Percentiles rank a stretch among this genome's conserved stretches.
phyloP scores from a whole-genome alignment of 2,797 vertebrate genomes.

The Natrix natrix region DNA sequence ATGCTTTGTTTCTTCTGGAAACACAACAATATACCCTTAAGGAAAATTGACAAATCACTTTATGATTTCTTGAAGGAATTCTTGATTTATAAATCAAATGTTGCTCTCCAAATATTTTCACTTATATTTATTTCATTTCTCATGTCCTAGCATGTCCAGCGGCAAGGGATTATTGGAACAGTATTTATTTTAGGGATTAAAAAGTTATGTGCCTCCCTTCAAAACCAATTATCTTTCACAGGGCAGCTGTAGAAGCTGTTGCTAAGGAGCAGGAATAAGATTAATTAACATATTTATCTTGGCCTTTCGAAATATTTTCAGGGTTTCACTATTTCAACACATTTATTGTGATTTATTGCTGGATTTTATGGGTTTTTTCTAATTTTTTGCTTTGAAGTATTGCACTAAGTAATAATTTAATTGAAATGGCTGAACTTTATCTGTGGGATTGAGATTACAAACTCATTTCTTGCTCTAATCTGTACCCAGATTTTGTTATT shows the following conservation, averaged over 20 bases:
- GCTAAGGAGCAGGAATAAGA: neutral
- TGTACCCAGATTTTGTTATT: neutral
- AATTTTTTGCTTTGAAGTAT: neutral
- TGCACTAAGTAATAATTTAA: neutral
- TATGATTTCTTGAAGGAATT: neutral
- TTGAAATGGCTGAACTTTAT: neutral
- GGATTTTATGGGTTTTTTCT: neutral
- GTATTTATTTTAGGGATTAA: neutral
- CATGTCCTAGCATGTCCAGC: neutral
- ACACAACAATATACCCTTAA: neutral
- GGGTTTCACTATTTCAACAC: neutral
- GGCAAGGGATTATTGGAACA: neutral
- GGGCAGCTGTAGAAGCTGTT: neutral
- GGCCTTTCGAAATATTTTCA: neutral
- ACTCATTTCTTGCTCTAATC: neutral
- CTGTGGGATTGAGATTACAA: neutral
- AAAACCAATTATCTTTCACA: neutral
- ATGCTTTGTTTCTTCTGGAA: neutral
- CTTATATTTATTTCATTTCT: neutral
- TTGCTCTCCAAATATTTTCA: neutral
- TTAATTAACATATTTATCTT: neutral
- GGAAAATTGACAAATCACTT: neutral
- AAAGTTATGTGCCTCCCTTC: neutral
- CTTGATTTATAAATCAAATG: neutral
- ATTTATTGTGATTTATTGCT: neutral